These are phyloP conservation scores for Heloderma charlesbogerti DNA, from an alignment of 2,113 vertebrate species.

Conservation along the genomic window DNA sequence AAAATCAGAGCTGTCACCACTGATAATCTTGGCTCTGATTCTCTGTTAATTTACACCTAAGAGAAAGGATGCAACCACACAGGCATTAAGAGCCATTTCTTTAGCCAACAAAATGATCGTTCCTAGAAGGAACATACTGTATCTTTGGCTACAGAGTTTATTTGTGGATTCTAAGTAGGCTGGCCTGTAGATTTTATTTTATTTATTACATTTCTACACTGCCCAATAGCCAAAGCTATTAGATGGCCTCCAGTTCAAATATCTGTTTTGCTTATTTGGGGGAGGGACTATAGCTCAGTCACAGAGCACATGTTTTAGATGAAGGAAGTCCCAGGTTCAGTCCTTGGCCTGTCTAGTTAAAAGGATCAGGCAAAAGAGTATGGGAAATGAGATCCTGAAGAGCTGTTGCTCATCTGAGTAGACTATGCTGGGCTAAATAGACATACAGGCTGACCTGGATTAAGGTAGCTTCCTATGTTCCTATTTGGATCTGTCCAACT, in stretches of 20 bases:
- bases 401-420: too few relatives aligned
- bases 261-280: not conserved
- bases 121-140: not conserved
- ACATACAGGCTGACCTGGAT: too few relatives aligned
- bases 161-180: not conserved
- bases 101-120: not conserved
- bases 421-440: too few relatives aligned
- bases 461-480: not conserved
- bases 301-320: not conserved
- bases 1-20: not conserved
- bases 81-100: not conserved
- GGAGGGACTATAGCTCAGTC: not conserved
- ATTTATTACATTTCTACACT: too few relatives aligned
- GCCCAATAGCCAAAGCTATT: not conserved
- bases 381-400: too few relatives aligned
- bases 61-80: not conserved
- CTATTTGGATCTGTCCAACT: not conserved
- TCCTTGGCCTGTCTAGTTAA: not conserved
- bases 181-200: not conserved
- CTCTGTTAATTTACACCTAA: not conserved
- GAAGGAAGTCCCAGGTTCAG: not conserved
- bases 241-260: not conserved
- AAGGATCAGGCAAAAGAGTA: not conserved
- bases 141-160: not conserved
- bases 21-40: not conserved